Evolutionary conservation across 2,113 vertebrate genomes (phyloP).

Genomic region (Cairina moschata): DNA sequence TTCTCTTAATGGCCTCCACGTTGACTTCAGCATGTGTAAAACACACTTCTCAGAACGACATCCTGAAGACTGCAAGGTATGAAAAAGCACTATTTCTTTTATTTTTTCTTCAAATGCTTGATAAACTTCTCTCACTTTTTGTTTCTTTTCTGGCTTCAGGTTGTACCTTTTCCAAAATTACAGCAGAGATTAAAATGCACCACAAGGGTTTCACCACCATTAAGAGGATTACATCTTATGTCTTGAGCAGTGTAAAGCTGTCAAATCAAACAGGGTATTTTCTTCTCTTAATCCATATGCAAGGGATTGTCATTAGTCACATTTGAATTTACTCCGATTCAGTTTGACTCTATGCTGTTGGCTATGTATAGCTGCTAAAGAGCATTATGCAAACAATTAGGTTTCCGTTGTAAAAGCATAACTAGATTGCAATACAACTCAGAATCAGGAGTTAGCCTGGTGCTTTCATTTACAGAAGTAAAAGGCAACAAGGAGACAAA

Average conservation of each 20-base stretch:
- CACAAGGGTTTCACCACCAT: not conserved
- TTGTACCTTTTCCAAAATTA: not conserved
- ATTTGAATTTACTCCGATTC: not conserved
- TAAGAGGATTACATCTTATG: not conserved
- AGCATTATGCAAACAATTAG: not conserved
- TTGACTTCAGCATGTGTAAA: not conserved
- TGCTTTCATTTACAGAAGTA: not conserved
- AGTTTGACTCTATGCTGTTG: not conserved
- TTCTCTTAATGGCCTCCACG: not conserved
- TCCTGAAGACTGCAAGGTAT: not conserved
- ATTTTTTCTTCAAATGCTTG: not conserved
- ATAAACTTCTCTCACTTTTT: not conserved
- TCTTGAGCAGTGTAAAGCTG: not conserved
- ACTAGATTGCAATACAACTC: not conserved
- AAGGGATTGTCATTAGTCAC: not conserved
- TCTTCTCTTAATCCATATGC: not conserved
- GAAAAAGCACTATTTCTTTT: not conserved
- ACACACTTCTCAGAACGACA: not conserved
- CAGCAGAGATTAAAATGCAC: not conserved
- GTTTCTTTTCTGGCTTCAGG: not conserved
- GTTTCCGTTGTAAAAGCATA: not conserved
- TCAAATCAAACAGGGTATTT: not conserved
- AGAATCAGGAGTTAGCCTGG: not conserved
- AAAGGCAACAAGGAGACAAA: not conserved
- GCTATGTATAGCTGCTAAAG: not conserved